Evolutionary conservation across 2,888 invertebrate genomes (phyloP).

Genomic region (Drosophila paracracens): DNA sequence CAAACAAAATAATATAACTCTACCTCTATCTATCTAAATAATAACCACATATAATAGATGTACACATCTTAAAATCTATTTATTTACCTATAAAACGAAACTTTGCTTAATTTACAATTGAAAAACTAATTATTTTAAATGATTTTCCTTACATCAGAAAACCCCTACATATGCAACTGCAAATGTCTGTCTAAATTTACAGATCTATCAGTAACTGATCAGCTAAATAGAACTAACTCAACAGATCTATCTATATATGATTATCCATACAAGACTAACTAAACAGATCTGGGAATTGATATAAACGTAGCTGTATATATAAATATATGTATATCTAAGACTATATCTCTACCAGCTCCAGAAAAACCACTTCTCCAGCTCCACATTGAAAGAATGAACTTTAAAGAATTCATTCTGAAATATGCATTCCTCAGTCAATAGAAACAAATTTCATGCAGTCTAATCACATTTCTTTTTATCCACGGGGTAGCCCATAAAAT

Average conservation of each 20-base stretch:
- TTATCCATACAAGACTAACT: not conserved
- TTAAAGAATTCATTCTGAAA: not conserved
- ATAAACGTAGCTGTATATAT: not conserved
- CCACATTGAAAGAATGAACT: not conserved
- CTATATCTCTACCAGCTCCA: not conserved
- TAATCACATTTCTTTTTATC: conserved; percentile 1
- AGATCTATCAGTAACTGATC: not conserved
- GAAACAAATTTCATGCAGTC: conserved; percentile 6
- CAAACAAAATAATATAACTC: not conserved
- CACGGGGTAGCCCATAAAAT: conserved; percentile 19
- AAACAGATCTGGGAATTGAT: not conserved
- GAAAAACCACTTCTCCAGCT: not conserved
- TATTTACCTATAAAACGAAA: not conserved
- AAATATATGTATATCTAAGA: not conserved
- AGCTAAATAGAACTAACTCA: not conserved
- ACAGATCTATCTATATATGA: not conserved
- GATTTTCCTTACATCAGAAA: not conserved
- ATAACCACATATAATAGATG: not conserved
- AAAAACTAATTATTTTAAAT: not conserved
- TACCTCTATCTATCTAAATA: not conserved
- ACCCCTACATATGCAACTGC: not conserved
- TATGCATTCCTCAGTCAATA: not conserved
- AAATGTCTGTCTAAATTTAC: not conserved
- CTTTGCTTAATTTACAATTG: not conserved
- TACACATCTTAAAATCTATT: not conserved